These are phyloP conservation scores for Saccopteryx leptura DNA, from an alignment of 2,113 vertebrate genomes.

Conservation along the genomic window DNA sequence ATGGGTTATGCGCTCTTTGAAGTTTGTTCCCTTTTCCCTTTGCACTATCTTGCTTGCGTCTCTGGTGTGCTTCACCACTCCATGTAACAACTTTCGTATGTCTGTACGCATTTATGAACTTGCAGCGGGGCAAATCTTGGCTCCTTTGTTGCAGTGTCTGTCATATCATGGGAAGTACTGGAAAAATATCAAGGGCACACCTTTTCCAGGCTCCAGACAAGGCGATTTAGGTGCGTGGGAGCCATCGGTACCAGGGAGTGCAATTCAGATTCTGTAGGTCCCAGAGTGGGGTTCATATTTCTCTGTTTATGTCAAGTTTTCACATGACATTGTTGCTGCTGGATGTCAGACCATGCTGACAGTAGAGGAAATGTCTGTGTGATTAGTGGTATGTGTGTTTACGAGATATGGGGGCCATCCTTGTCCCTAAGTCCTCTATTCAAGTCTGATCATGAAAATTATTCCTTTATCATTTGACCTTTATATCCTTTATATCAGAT, in stretches of 20 bases:
- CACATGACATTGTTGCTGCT: fast-evolving
- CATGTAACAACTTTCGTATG: not conserved
- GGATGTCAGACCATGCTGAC: not conserved
- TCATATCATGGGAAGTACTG: not conserved
- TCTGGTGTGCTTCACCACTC: fast-evolving
- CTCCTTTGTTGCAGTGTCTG: not conserved
- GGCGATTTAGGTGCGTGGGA: no score
- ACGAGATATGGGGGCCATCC: not conserved
- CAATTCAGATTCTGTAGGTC: not conserved
- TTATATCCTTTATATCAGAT: no score
- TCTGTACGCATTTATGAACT: not conserved
- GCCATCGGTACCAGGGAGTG: fast-evolving
- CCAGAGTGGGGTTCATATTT: not conserved
- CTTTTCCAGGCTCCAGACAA: not conserved
- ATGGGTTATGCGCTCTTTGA: no score
- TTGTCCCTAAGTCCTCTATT: not conserved
- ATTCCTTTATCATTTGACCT: not conserved
- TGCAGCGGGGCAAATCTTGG: no score
- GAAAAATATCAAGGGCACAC: no score
- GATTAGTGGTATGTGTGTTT: not conserved
- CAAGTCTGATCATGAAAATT: not conserved
- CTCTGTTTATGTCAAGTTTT: not conserved
- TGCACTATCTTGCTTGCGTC: not conserved
- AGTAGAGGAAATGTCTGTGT: not conserved
- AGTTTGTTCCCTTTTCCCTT: not conserved